Evolutionary conservation across 2,113 vertebrate genomes (phyloP).

Genomic region (Taurulus bubalis): DNA sequence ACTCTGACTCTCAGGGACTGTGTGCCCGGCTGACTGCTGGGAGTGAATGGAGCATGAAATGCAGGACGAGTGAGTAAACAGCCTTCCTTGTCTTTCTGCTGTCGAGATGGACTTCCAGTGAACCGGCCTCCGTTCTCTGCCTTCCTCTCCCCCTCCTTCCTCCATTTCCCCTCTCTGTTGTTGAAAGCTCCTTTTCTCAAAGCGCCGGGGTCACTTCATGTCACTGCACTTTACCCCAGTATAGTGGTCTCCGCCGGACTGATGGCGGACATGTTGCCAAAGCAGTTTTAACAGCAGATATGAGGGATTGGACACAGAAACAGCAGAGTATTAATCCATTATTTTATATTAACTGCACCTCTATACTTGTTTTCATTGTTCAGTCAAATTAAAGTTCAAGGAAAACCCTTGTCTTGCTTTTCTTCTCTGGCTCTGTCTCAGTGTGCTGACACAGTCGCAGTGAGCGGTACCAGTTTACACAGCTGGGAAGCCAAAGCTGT

Average conservation of each 20-base stretch:
- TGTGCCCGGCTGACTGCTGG: conserved; percentile 9
- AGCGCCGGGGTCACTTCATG: neutral
- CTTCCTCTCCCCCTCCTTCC: conserved; percentile 27
- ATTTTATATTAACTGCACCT: neutral
- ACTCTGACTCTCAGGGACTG: conserved; percentile 17
- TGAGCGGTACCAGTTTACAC: conserved; percentile 67
- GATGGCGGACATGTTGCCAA: neutral
- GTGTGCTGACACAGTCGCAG: conserved; percentile 65
- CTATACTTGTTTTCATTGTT: neutral
- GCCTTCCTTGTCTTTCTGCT: conserved; percentile 17
- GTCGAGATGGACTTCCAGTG: conserved; percentile 47
- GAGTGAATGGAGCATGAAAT: conserved; percentile 38
- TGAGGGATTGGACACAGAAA: neutral
- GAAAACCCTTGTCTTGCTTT: conserved; percentile 15
- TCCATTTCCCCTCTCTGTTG: conserved; percentile 62
- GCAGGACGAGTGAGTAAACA: conserved; percentile 59
- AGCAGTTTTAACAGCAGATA: conserved; percentile 1
- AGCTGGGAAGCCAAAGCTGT: conserved; percentile 66
- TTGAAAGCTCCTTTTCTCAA: conserved; percentile 29
- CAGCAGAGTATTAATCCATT: neutral
- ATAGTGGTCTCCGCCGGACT: neutral
- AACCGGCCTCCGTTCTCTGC: conserved; percentile 20
- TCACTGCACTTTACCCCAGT: conserved; percentile 17
- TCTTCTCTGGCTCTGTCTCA: conserved; percentile 11
- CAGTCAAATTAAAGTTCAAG: neutral